phyloP scores from a whole-genome alignment of 2,888 invertebrate genomes.

The Pantelozetes paolii region DNA sequence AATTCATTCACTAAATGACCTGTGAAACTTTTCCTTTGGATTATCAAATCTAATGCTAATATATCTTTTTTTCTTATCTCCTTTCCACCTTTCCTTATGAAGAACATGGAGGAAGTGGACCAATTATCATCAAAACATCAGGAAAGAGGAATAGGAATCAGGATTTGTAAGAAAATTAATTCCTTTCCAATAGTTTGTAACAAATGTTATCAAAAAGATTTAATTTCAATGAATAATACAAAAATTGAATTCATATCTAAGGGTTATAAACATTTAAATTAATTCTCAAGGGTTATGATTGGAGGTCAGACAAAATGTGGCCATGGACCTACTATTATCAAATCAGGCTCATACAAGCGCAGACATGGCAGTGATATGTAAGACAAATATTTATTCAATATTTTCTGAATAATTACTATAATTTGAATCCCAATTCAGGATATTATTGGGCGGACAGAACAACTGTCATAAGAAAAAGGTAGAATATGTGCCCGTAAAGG shows the following conservation, averaged over 20 bases:
- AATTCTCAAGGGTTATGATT: neutral
- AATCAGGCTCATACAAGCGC: neutral
- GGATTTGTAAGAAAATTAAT: neutral
- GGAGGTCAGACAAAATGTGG: slow-evolving; percentile 11
- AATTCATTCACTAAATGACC: too few relatives aligned
- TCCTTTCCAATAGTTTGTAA: neutral
- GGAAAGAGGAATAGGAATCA: neutral
- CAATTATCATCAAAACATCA: neutral
- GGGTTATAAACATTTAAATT: too few relatives aligned
- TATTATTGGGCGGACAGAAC: slow-evolving; percentile 4
- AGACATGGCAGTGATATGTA: neutral
- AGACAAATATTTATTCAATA: neutral
- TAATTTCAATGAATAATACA: too few relatives aligned
- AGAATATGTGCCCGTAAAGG: neutral
- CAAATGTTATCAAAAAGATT: too few relatives aligned
- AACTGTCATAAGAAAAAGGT: slow-evolving; percentile 15
- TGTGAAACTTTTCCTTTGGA: too few relatives aligned
- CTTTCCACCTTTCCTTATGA: neutral
- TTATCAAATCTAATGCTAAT: neutral
- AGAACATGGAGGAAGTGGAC: slow-evolving; percentile 7
- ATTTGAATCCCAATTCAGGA: too few relatives aligned
- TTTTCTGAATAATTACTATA: neutral
- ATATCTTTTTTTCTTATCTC: neutral
- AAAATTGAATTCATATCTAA: too few relatives aligned
- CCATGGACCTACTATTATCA: neutral